phyloP scores from a whole-genome alignment of 2,113 vertebrate species.

The Bubalus kerabau region DNA sequence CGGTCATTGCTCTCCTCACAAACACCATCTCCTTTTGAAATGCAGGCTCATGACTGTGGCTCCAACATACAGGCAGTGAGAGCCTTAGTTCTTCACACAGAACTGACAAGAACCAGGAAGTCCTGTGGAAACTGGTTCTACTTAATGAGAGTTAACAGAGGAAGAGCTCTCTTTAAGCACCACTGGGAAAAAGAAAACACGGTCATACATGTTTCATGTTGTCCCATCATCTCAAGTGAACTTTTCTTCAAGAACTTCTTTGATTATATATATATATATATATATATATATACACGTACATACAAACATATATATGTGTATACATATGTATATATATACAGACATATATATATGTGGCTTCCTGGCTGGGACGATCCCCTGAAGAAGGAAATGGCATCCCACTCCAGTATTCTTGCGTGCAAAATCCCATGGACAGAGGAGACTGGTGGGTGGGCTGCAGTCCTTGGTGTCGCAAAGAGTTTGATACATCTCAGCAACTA shows the following conservation, averaged over 20 bases:
- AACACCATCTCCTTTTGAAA: neutral
- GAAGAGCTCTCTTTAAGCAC: neutral
- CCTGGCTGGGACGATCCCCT: rapidly evolving
- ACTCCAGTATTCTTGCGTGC: rapidly evolving
- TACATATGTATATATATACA: too few relatives aligned
- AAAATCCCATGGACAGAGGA: neutral
- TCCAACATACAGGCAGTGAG: neutral
- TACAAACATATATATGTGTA: too few relatives aligned
- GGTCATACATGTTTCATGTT: rapidly evolving
- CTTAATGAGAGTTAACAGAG: neutral
- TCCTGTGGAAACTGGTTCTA: rapidly evolving
- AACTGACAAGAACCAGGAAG: too few relatives aligned
- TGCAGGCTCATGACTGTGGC: neutral
- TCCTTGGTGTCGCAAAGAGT: rapidly evolving
- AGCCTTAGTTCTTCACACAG: neutral
- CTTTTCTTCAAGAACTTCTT: neutral
- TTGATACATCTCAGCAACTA: neutral
- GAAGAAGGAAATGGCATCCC: neutral
- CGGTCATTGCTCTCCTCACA: neutral
- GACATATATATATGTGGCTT: rapidly evolving
- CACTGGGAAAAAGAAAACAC: neutral
- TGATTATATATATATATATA: neutral
- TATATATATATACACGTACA: rapidly evolving
- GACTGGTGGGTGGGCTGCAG: neutral
- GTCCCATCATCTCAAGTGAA: neutral